Evolutionary conservation across 2,888 invertebrate species (phyloP).

Genomic region (Trachelus iudaicus): DNA sequence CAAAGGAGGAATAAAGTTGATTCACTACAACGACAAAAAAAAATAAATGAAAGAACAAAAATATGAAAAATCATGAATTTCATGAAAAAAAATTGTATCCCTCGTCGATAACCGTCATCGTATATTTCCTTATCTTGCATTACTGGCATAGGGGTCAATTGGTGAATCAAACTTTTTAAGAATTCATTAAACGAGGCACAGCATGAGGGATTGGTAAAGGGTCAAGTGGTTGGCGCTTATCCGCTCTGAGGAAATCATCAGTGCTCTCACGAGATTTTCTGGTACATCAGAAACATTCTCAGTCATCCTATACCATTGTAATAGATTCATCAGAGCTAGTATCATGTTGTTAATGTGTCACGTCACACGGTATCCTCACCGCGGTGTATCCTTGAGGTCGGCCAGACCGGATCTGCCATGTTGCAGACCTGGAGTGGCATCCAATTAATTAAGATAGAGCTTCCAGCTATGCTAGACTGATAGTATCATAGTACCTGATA

Average conservation of each 20-base stretch:
- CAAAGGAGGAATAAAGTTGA: background rate
- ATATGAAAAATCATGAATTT: background rate
- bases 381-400: background rate
- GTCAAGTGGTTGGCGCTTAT: background rate
- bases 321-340: background rate
- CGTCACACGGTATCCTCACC: background rate
- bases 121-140: background rate
- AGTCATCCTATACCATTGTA: background rate
- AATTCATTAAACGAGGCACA: background rate
- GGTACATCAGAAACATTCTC: background rate
- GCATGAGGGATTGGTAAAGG: background rate
- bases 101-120: background rate
- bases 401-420: background rate
- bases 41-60: background rate
- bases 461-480: constrained; percentile 45
- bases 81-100: background rate
- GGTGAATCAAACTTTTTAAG: background rate
- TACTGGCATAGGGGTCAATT: background rate
- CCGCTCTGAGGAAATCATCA: background rate
- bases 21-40: background rate
- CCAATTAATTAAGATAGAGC: constrained; percentile 55
- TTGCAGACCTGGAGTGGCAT: constrained; percentile 21
- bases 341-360: background rate
- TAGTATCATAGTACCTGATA: constrained; percentile 46
- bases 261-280: background rate